Base-by-base conservation (phyloP, 2,888 invertebrate genomes). In the Agrotis segetum region DNA sequence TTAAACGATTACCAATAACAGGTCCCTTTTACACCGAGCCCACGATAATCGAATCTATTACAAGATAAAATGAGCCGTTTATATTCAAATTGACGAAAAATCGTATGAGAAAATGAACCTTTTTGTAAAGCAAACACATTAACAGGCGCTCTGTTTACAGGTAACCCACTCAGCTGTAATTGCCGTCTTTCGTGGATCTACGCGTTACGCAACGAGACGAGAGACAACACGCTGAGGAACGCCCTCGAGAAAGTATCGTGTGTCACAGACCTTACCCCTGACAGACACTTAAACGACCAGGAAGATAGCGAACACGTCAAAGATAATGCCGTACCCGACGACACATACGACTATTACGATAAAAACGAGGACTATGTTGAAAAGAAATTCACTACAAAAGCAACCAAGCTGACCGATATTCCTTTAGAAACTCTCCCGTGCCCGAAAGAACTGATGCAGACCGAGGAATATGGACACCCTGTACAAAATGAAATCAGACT, bases 141-240 rank as follows among this genome's bases (percentile, higher is more conserved):
- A 88, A 89, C 82, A 77, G 53, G 61, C 49, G 74, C 67, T 90
- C 78, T 91, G 78, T 81, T 94, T 93, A 56, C 97, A 98, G 98
- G 98, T 92, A 98, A 98, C 96, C 97, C 97, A 89, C 97, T 98
- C 94, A 97, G 97, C 92, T 98, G 98, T 95, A 98, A 98, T 96
- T 98, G 98, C 93, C 98, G 98, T 71, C 96, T 98, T 74, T 97
- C 97, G 63, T 98, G 98, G 98, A 97, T 98, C 92, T 97, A 97
- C 96, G 96, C 97, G 68, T 95, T 98, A 82, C 96, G 97, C 82
- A 97, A 98, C 93, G 98, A 98, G 88, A 98, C 98, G 78, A 97
- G 97, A 91, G 98, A 97, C 93, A 94, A 93, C 82, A 96, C 97
- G 82, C 96, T 98, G 84, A 97, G 96, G 86, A 97, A 97, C 86